Conservation (phyloP, 2,113 vertebrate genomes). For the Ranitomeya variabilis region DNA sequence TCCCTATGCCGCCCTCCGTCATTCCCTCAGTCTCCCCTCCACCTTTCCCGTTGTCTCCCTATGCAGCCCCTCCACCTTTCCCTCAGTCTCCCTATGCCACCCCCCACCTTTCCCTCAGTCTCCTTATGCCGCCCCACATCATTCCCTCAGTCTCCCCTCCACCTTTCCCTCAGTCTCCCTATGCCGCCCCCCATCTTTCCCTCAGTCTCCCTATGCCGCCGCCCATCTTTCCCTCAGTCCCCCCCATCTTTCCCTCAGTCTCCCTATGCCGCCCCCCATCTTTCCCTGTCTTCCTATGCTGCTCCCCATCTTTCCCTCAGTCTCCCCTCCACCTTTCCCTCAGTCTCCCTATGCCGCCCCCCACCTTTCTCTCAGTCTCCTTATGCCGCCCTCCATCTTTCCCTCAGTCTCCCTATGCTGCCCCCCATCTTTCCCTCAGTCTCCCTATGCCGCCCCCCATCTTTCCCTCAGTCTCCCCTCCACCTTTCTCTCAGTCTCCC, state of each 20-base stretch:
- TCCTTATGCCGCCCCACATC: rapidly evolving
- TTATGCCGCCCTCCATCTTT: background rate
- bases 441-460: background rate
- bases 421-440: background rate
- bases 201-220: background rate
- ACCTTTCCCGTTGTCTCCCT: too few relatives aligned
- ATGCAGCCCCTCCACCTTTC: too few relatives aligned
- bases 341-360: background rate
- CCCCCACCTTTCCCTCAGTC: too few relatives aligned
- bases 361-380: background rate
- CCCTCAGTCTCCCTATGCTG: background rate
- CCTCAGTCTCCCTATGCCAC: background rate
- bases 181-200: too few relatives aligned
- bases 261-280: background rate
- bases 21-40: too few relatives aligned
- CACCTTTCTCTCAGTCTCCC: background rate
- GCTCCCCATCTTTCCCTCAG: background rate
- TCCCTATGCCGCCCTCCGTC: too few relatives aligned
- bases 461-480: background rate
- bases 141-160: background rate
- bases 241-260: background rate
- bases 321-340: too few relatives aligned
- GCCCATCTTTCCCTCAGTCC: background rate
- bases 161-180: background rate
- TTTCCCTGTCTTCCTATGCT: background rate